Conservation (phyloP, 2,113 vertebrate species). For the Ranitomeya variabilis region DNA sequence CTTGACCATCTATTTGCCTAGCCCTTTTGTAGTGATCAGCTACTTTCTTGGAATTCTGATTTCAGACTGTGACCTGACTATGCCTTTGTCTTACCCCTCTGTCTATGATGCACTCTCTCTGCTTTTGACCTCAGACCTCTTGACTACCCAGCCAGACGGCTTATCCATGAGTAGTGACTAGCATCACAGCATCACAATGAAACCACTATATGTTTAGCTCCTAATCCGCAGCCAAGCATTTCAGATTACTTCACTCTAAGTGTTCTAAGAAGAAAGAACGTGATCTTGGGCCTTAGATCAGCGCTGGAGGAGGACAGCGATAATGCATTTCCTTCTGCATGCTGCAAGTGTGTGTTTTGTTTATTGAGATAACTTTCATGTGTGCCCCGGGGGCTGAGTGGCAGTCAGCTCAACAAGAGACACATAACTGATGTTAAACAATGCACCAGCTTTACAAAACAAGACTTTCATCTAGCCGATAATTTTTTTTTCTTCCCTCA, state of each 20-base stretch:
- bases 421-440: constrained; percentile 24
- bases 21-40: too few relatives aligned
- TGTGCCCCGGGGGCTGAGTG: background rate
- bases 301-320: constrained; percentile 5
- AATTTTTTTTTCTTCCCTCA: background rate
- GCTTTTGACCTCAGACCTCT: too few relatives aligned
- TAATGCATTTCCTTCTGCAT: constrained; percentile 33
- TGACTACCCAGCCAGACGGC: too few relatives aligned
- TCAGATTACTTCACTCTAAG: background rate
- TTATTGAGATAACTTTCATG: constrained; percentile 24
- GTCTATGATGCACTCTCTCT: too few relatives aligned
- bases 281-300: background rate
- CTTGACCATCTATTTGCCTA: too few relatives aligned
- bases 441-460: constrained; percentile 23
- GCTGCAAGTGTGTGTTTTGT: background rate
- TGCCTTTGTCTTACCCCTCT: too few relatives aligned
- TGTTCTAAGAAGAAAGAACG: background rate
- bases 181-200: background rate
- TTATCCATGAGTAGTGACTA: too few relatives aligned
- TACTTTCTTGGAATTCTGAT: too few relatives aligned
- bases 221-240: background rate
- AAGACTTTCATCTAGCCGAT: constrained; percentile 37
- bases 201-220: background rate
- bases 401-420: constrained; percentile 16
- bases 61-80: too few relatives aligned